Conservation (phyloP, 2,113 vertebrate genomes). For the Agapornis roseicollis region DNA sequence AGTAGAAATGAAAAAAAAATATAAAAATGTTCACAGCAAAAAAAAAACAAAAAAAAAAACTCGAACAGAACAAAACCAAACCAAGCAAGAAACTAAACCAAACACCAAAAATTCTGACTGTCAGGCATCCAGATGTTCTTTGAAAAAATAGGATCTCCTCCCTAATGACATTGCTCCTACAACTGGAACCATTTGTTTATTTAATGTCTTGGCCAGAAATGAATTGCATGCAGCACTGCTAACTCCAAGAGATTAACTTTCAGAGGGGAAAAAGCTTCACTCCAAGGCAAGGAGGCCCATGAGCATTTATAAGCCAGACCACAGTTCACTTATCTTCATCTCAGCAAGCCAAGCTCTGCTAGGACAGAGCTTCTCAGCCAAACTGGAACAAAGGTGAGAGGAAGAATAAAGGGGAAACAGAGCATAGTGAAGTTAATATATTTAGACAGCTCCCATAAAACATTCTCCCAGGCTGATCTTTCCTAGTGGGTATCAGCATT, state of each 20-base stretch:
- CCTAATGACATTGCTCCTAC: neutral
- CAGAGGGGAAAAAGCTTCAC: neutral
- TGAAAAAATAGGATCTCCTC: neutral
- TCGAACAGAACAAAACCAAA: neutral
- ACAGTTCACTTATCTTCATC: neutral
- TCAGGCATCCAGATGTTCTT: neutral
- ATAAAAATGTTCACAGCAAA: neutral
- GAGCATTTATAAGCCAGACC: neutral
- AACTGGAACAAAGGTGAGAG: neutral
- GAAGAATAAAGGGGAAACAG: neutral
- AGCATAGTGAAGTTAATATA: neutral
- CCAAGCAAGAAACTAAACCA: neutral
- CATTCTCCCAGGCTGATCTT: neutral
- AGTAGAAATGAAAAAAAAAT: neutral
- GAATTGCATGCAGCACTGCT: neutral
- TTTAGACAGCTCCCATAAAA: neutral
- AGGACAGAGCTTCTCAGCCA: neutral
- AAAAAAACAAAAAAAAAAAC: accelerated
- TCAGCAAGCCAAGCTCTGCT: neutral
- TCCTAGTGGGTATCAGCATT: neutral
- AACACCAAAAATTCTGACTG: accelerated
- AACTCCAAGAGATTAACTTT: neutral
- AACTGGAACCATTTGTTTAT: neutral
- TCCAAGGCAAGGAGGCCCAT: neutral
- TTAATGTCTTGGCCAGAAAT: neutral